Base-by-base conservation (phyloP, 2,888 invertebrate species). In the Drosophila atripex region DNA sequence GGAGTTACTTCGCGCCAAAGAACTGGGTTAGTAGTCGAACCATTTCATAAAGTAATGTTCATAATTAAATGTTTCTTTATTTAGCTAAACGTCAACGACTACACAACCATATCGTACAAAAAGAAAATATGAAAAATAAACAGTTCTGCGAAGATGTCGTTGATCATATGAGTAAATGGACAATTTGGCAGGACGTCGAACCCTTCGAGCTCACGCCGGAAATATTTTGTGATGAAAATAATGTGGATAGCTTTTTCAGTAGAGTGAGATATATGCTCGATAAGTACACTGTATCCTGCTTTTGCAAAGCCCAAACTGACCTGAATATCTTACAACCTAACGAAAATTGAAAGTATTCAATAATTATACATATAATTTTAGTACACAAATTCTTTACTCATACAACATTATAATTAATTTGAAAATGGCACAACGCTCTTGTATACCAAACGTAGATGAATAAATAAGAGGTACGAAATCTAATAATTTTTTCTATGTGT, bases 151-250 rank as follows among this genome's bases (percentile, higher is more conserved):
- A 71, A 6, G 86, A 89, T 64, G 78, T 90, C 9, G 75, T 89
- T 0, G 25, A 69, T 0, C 89, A 88, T 54, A 89, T 91, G 88
- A 78, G 77, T 9, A 79, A 84, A 35, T 91, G 89, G 89, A 75
- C 77, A 3, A 84, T 90, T 18, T 71, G 89, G 54, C 46, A 57
- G 21, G 73, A 73, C 11, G 25, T 68, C 0, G 51, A 72, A 7
- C 14, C 8, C 3, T 18, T 80, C 3, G 25, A 21, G 0, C 55
- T 90, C 0, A 64, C 53, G 28, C 50, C 64, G 0, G 47, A 77
- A 16, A 32, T 89, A 0, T 80, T 83, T 12, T 54, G 59, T 7
- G 54, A 54, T 8, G 86, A 82, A 0, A 72, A 79, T n/a, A 75
- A 76, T 45, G 65, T 89, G 9, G 56, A 73, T 1, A 21, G 49